Evolutionary conservation across 2,113 vertebrate genomes (phyloP), one percentile per base, ranked within the genome.

Genomic region (Hemichromis elongatus): DNA sequence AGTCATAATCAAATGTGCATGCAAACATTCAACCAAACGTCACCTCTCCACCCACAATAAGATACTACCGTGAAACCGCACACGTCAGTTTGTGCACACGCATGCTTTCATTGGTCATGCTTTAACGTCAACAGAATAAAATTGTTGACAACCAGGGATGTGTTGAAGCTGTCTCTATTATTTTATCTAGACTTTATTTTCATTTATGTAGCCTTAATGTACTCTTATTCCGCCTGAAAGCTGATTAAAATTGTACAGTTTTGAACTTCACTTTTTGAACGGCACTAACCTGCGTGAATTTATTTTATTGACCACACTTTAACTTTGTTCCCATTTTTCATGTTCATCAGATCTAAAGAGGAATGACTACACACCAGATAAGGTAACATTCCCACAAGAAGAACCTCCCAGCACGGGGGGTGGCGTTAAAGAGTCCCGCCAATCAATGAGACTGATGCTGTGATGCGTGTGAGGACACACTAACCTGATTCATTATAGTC

Each of bases 361-460:
- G 86, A 99, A 99, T 1, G 99, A 99, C 86, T 99, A 99, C 94
- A 99, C 99, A 0, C 99, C 98, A 40, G 99, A 99, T 89, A 99
- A 97, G 93, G 96, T 98, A 40, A 94, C 96, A 8, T 96, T 99
- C 91, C 96, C 97, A 93, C 98, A 98, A 82, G 98, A 99, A 1
- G 98, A 98, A 91, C 94, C 96, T 70, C 92, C 97, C 79, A 97
- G 97, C 88, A 93, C 97, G 78, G 97, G 96, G 79, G 96, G 95
- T 87, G 94, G 96, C 82, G 96, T 96, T 96, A 99, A 97, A 96
- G 98, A 99, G 93, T 95, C 96, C 1, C 96, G 95, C 83, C 96
- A 96, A 68, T 98, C 98, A 33, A 95, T 99, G 95, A 97, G 96
- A 81, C 93, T 97, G 88, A 98, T 98, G 98, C 96, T 98, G 90